A percentile compares a stretch with the other conserved stretches of the same genome.
Conservation (phyloP, 2,888 invertebrate species). For the Synergus laeviventris region DNA sequence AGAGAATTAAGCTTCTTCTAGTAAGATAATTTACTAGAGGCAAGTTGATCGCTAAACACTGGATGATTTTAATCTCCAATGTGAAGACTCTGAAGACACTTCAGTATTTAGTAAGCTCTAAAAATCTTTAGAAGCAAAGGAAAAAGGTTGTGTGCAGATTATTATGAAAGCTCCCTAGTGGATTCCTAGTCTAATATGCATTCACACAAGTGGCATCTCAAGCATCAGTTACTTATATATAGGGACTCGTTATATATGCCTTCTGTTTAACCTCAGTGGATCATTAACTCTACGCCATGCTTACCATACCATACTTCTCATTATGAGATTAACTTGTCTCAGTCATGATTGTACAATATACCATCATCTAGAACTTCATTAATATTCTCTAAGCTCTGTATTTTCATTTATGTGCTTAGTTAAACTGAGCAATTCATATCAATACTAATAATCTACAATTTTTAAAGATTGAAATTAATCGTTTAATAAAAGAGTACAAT, state of each 20-base stretch:
- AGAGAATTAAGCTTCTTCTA: not conserved
- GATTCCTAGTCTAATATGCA: conserved; percentile 15
- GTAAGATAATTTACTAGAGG: not conserved
- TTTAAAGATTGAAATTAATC: no score
- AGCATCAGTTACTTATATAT: conserved; percentile 10
- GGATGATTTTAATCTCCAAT: not conserved
- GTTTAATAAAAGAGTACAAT: no score
- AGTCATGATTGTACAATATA: no score
- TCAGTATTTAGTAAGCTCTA: not conserved
- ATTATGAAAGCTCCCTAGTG: not conserved
- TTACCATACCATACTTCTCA: not conserved
- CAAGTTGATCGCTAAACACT: not conserved
- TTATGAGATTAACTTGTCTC: not conserved
- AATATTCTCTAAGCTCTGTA: no score
- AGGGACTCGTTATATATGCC: not conserved
- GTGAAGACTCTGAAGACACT: not conserved
- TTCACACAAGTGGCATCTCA: conserved; percentile 13
- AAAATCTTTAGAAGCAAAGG: conserved; percentile 1
- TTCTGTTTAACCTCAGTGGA: conserved; percentile 18
- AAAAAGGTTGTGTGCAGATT: not conserved
- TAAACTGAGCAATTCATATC: no score
- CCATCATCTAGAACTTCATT: no score
- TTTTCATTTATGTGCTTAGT: no score
- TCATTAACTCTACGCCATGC: not conserved
- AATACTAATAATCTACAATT: no score